Evolutionary conservation across 2,888 invertebrate genomes (phyloP).

Genomic region (Lordiphosa andalusiaca): DNA sequence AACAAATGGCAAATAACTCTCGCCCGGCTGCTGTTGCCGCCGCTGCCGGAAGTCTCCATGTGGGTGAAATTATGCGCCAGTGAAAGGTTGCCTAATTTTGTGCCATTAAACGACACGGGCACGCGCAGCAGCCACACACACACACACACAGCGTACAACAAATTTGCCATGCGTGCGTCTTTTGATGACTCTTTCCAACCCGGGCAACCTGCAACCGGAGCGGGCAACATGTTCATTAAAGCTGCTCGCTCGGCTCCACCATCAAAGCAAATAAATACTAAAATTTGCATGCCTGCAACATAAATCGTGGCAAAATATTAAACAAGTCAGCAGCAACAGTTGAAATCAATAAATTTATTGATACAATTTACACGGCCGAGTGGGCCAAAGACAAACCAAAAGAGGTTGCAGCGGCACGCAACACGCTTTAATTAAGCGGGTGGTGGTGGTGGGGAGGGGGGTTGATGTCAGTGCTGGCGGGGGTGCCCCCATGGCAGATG

Average conservation of each 20-base stretch:
- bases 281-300: slow-evolving; percentile 70
- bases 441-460: too few species aligned
- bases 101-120: slow-evolving; percentile 32
- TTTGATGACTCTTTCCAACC: slow-evolving; percentile 55
- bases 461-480: too few species aligned
- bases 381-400: slow-evolving; percentile 23
- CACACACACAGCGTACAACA: slow-evolving; percentile 20
- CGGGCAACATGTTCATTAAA: slow-evolving; percentile 65
- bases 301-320: slow-evolving; percentile 72
- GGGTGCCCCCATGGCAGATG: slow-evolving; percentile 20
- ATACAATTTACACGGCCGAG: slow-evolving; percentile 62
- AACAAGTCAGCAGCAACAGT: slow-evolving; percentile 75
- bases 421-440: slow-evolving; percentile 63
- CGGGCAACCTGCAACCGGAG: slow-evolving; percentile 14
- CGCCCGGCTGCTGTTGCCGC: slow-evolving; percentile 15
- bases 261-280: slow-evolving; percentile 49
- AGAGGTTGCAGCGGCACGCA: slow-evolving; percentile 14
- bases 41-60: slow-evolving; percentile 27
- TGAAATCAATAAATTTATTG: slow-evolving; percentile 76
- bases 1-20: slow-evolving; percentile 23
- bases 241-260: slow-evolving; percentile 23
- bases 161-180: slow-evolving; percentile 42
- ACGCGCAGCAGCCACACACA: slow-evolving; percentile 14
- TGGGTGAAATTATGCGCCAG: slow-evolving; percentile 60
- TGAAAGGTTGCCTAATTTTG: slow-evolving; percentile 63